Percentiles rank a stretch among this genome's conserved stretches.
Conservation (phyloP, 2,888 invertebrate genomes). For the Acheta domesticus region DNA sequence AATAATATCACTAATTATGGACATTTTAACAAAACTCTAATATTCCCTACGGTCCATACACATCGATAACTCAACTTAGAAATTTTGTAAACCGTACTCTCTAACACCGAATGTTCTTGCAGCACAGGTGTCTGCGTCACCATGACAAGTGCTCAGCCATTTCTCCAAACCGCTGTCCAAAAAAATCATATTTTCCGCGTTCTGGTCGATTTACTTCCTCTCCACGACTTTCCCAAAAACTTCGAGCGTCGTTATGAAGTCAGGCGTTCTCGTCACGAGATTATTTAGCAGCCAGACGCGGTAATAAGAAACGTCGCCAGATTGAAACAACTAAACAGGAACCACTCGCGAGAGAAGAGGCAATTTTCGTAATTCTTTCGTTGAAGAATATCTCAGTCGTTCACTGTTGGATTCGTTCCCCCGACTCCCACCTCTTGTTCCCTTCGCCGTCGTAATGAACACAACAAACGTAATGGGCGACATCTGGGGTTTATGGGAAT, state of each 20-base stretch:
- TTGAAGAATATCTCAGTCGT: conserved; percentile 5
- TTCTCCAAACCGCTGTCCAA: neutral
- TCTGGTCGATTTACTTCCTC: conserved; percentile 18
- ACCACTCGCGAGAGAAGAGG: neutral
- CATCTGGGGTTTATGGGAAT: neutral
- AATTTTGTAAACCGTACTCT: no score
- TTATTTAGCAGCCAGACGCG: neutral
- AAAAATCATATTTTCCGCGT: neutral
- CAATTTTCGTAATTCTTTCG: conserved; percentile 18
- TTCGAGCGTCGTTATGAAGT: neutral
- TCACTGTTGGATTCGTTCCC: neutral
- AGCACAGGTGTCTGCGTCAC: no score
- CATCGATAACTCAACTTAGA: no score
- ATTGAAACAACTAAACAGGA: neutral
- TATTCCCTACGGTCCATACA: no score
- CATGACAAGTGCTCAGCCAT: neutral
- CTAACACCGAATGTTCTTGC: no score
- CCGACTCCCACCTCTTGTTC: neutral
- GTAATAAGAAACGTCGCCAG: neutral
- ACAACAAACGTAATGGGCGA: conserved; percentile 18
- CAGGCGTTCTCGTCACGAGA: neutral
- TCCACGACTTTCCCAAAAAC: neutral
- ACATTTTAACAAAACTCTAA: no score
- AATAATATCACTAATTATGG: no score
- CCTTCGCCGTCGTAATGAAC: neutral